Evolutionary conservation across 2,113 vertebrate species (phyloP).

Genomic region (Genyomyrus donnyi): DNA sequence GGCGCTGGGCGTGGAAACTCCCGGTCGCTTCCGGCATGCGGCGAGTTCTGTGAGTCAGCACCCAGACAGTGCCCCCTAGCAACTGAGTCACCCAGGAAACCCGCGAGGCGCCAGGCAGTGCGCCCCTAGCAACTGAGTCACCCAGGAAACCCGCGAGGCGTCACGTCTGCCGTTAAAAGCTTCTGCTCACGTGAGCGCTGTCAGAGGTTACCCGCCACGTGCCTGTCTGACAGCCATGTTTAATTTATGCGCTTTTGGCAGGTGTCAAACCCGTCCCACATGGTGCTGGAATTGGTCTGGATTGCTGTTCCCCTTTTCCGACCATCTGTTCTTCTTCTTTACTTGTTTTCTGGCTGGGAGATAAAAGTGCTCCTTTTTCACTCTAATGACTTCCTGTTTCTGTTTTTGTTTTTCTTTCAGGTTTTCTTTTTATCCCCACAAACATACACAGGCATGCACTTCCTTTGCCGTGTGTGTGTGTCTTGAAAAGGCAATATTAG

Average conservation of each 20-base stretch:
- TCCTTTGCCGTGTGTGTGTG: neutral
- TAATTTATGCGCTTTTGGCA: slow-evolving; percentile 18
- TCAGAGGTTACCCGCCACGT: neutral
- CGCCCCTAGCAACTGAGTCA: neutral
- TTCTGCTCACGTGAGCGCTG: neutral
- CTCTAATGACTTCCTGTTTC: slow-evolving; percentile 1
- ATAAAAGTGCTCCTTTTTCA: neutral
- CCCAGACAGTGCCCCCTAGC: neutral
- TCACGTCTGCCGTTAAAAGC: neutral
- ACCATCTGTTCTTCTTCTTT: slow-evolving; percentile 20
- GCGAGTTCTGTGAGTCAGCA: neutral
- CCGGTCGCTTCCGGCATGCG: neutral
- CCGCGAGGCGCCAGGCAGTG: neutral
- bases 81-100: neutral
- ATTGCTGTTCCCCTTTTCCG: slow-evolving; percentile 1
- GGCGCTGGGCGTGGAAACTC: neutral
- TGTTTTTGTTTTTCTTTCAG: neutral
- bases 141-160: neutral
- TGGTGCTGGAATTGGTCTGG: neutral
- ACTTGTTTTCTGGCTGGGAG: neutral
- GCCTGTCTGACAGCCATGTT: slow-evolving; percentile 12
- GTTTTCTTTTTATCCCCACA: neutral
- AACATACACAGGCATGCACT: neutral
- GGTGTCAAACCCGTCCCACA: slow-evolving; percentile 9
- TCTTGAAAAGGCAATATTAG: neutral